These are phyloP conservation scores for Brachionus plicatilis DNA, from an alignment of 1,140 invertebrate species.

Conservation along the genomic window DNA sequence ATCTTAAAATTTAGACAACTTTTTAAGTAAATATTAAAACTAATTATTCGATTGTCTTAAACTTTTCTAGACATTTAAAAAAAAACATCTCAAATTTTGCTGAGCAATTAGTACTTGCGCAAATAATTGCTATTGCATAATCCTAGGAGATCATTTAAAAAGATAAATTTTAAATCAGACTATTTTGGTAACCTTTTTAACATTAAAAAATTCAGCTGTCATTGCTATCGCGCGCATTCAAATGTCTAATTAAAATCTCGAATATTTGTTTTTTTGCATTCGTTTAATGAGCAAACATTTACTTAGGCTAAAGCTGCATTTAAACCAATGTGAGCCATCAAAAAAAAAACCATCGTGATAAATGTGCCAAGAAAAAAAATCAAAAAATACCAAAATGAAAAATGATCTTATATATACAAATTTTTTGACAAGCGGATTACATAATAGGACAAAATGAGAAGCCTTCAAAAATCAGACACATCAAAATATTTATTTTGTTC, in stretches of 20 bases:
- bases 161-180: background rate
- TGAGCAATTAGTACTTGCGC: background rate
- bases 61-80: background rate
- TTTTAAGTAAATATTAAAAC: background rate
- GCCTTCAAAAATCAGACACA: background rate
- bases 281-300: background rate
- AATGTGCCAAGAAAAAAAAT: background rate
- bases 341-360: background rate
- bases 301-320: background rate
- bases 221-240: background rate
- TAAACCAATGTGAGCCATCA: background rate
- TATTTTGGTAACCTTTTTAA: background rate
- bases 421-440: background rate
- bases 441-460: background rate
- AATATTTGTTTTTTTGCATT: background rate
- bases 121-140: background rate
- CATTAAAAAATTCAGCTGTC: background rate
- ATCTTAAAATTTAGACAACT: slow-evolving; percentile 9
- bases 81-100: background rate
- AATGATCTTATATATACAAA: background rate
- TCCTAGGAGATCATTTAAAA: background rate
- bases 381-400: background rate
- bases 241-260: background rate
- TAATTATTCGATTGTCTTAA: slow-evolving; percentile 10
- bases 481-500: background rate